A percentile compares a stretch with the other conserved stretches of the same genome.
Evolutionary conservation across 2,888 invertebrate species (phyloP).

Genomic region (Amiota minor): DNA sequence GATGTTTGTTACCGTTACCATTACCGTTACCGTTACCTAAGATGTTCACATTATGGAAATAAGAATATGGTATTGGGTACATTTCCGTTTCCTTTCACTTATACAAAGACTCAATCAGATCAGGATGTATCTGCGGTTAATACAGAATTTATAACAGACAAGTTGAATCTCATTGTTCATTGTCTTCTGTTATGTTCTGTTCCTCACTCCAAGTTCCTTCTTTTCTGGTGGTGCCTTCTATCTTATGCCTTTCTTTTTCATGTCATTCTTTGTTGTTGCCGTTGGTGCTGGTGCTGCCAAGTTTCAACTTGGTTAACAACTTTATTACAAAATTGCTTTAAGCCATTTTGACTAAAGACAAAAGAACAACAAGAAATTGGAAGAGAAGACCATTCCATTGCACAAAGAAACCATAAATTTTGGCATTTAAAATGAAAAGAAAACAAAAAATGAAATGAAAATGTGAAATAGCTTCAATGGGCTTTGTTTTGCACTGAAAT

Average conservation of each 20-base stretch:
- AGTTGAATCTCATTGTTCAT: not conserved
- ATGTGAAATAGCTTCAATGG: not conserved
- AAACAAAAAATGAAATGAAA: slow-evolving; percentile 9
- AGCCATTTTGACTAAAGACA: slow-evolving; percentile 17
- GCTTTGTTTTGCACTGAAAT: no score
- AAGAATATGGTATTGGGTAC: no score
- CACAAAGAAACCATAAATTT: slow-evolving; percentile 30
- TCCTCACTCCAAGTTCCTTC: not conserved
- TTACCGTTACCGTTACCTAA: no score
- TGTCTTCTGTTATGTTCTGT: not conserved
- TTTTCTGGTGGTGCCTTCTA: no score
- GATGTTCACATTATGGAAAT: no score
- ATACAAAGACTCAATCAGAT: no score
- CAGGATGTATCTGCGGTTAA: no score
- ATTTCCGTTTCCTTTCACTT: no score
- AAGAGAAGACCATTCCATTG: not conserved
- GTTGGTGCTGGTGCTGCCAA: not conserved
- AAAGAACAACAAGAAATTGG: slow-evolving; percentile 2
- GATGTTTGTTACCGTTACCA: no score
- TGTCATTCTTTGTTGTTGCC: slow-evolving; percentile 6
- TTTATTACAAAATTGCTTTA: slow-evolving; percentile 30
- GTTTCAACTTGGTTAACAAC: slow-evolving; percentile 23
- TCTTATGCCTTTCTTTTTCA: slow-evolving; percentile 13
- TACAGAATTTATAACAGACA: not conserved
- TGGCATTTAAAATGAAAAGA: slow-evolving; percentile 31